Conservation (phyloP, 2,113 vertebrate species). For the Dipodomys merriami region DNA sequence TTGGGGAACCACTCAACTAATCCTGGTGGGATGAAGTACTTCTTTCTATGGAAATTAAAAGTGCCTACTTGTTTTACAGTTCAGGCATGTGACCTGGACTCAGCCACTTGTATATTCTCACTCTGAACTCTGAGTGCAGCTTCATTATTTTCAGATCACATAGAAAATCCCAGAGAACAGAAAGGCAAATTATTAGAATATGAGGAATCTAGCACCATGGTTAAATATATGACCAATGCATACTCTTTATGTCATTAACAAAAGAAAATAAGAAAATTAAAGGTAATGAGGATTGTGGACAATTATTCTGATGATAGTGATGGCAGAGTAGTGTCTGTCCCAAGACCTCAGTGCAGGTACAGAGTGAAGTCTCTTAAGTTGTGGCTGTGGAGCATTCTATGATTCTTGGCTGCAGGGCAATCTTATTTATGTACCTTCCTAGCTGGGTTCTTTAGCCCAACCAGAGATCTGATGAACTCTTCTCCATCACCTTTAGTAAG, state of each 20-base stretch:
- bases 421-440: background rate
- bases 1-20: background rate
- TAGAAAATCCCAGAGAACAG: constrained; percentile 29
- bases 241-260: background rate
- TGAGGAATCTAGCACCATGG: background rate
- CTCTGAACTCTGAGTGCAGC: background rate
- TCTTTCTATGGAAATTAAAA: background rate
- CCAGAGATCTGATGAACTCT: background rate
- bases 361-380: background rate
- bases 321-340: background rate
- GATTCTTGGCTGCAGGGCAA: background rate
- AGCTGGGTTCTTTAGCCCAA: background rate
- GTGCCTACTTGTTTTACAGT: background rate
- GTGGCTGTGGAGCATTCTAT: background rate
- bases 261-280: background rate
- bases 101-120: background rate
- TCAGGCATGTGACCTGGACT: background rate
- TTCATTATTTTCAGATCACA: constrained; percentile 7
- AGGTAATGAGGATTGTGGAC: background rate
- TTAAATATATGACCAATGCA: background rate
- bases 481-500: background rate
- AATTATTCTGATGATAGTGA: background rate
- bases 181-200: background rate
- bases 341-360: background rate
- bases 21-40: background rate